Base-by-base conservation (phyloP, 2,888 invertebrate species). In the Drosophila paranaensis region DNA sequence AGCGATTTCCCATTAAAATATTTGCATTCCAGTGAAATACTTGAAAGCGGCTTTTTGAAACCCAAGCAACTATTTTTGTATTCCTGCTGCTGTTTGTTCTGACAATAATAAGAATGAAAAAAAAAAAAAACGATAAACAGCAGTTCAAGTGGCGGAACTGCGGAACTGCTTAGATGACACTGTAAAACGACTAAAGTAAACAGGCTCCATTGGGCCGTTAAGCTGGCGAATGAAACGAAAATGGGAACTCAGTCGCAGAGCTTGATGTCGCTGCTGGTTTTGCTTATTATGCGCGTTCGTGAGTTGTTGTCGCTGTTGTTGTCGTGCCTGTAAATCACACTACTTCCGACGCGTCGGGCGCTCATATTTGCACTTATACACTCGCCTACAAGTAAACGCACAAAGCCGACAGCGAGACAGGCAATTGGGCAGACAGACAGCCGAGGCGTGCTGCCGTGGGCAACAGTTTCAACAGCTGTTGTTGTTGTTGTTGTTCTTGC, bases 281-380 rank as follows among this genome's bases (percentile, higher is more conserved):
- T 71, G 79, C 87, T 82, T 80, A 82, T 88, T 88, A 82, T 88
- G 73, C 77, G 72, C 65, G 64, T 56, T 16, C 33, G 54, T 35
- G 33, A 25, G 79, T 56, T 67, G 65, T 60, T 61, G 63, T 37
- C 60, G 61, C 30, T 33, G 30, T 33, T 33, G 30, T 33, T 58
- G 54, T 57, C 61, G 64, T 67, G 71, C 84, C 72, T 82, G 88
- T 89, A 88, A 89, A 84, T 84, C 88, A 82, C 88, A 89, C 90
- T 89, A 88, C 80, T 88, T 89, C 88, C 88, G 82, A 65, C 71
- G 30, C 88, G 79, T 71, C 70, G 25, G 56, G 50, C 58, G 64
- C 48, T 57, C 56, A 73, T 70, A 78, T 68, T 71, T 70, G 60
- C 69, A 66, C 73, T 60, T 60, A 46, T 30, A 71, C 62, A 56